Base-by-base conservation (phyloP, 2,113 vertebrate species). In the Dipodomys merriami region DNA sequence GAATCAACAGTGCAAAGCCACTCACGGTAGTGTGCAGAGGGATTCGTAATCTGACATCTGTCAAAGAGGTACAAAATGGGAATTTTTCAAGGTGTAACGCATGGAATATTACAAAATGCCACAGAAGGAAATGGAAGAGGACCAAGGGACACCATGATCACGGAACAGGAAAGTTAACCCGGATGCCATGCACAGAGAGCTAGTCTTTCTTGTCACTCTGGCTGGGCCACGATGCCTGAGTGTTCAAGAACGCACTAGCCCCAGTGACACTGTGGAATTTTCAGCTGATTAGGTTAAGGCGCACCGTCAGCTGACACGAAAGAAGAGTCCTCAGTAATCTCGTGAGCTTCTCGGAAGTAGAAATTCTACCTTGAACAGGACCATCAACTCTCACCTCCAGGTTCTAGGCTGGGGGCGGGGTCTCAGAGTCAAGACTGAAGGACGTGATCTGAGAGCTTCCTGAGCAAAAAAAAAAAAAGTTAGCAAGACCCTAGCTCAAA, bases 181-280 rank as follows among this genome's bases (percentile, higher is more conserved):
- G 13, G 35, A 57, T 20, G 6, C 20, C 69, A 3, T 33, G 39
- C 25, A 3, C 6, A 0, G 73, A 29, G 6, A 22, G 20, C 8
- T 11, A 29, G 69, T 44, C 16, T 29, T 5, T 1, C 9, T 1
- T 1, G 33, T 18, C 18, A 2, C 0, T 1, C 4, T 35, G 65
- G 15, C n/a, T 22, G 6, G 22, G 4, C 57, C 11, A 2, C 2
- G 1, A 64, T 33, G 11, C 53, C 80, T 12, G 2, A 13, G 15
- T 15, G 10, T 0, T 27, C 53, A 35, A 1, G 6, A 22, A 29
- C 7, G 19, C 6, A 8, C 19, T 64, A 8, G 16, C 35, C 6
- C 23, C 15, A 25, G 5, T 33, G 18, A 49, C 8, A 2, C 46
- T 33, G 29, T 0, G 5, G n/a, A 46, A 20, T 30, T 29, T 35